These are phyloP conservation scores for Cuniculus paca DNA, from an alignment of 2,797 vertebrate genomes.

Conservation along the genomic window DNA sequence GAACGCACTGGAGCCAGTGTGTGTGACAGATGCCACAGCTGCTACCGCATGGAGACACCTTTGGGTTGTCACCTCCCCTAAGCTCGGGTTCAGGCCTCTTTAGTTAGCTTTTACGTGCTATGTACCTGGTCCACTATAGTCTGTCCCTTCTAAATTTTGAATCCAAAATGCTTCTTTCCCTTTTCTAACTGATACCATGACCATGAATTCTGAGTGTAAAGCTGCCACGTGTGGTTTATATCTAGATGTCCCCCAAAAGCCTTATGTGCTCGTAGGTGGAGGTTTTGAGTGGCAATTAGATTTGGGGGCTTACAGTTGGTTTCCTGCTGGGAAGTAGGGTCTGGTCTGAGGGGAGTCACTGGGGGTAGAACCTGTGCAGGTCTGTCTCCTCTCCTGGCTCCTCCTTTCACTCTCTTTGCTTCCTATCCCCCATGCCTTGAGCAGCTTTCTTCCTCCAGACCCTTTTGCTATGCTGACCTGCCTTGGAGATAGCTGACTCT, in stretches of 20 bases:
- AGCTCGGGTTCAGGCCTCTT: neutral
- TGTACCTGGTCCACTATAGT: neutral
- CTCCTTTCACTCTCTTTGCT: neutral
- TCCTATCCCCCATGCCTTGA: neutral
- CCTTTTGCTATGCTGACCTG: neutral
- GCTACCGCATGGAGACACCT: fast-evolving
- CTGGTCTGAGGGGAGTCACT: neutral
- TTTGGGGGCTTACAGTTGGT: neutral
- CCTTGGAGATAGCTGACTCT: neutral
- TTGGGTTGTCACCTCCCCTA: neutral
- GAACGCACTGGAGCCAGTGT: fast-evolving
- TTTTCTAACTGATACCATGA: neutral
- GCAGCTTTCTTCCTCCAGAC: neutral
- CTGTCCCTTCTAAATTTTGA: neutral
- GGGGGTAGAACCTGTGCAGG: neutral
- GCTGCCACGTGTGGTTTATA: neutral
- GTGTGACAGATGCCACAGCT: too few relatives aligned
- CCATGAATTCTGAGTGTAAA: slow-evolving; percentile 9
- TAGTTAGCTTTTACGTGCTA: neutral
- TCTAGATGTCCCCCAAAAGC: neutral
- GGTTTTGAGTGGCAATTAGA: neutral
- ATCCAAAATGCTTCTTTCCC: neutral
- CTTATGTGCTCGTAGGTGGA: neutral
- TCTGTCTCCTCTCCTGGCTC: neutral
- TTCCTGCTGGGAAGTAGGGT: neutral